Evolutionary conservation across 2,888 invertebrate genomes (phyloP), one percentile per base, ranked within the genome.

Genomic region (Acleris cristana): DNA sequence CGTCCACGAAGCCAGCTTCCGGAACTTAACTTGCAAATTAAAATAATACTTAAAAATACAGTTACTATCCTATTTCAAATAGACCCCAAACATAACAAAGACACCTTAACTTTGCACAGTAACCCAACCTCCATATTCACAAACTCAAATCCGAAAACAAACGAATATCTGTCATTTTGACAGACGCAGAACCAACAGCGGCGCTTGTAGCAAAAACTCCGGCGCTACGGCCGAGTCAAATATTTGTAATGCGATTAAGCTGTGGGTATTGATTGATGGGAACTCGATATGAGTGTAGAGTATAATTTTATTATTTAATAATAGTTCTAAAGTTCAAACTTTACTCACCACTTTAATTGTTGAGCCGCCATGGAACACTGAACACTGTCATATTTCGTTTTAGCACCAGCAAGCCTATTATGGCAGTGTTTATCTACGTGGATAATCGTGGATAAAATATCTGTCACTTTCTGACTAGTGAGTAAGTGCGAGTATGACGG

Each of bases 241-340:
- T 91, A 88, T 92, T 92, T 91, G 89, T 76, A 78, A 78, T 82
- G 78, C 85, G 89, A 91, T 91, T 90, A 89, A 88, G 83, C 79
- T 77, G 79, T 75, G 72, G 67, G 68, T 74, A 75, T 73, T 88
- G 90, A 90, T 90, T 89, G 90, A 92, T 91, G 88, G 87, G 77
- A 82, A 85, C 76, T 55, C 77, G 82, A 85, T 82, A 84, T 77
- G 71, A 21, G 60, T 62, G 77, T 71, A 90, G 89, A 81, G 79
- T 80, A 85, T 21, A 16, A 40, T 34, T 40, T 19, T 44, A 5
- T 40, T 40, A 18, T 12, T 40, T 40, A n/a, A 16, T 18, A n/a
- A 48, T 40, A 14, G 0, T 40, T 3, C 3, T 1, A 14, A 12
- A 14, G 10, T 14, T 12, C 14, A 40, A 40, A 14, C 14, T 40